Evolutionary conservation across 2,113 vertebrate species (phyloP).

Genomic region (Eolophus roseicapilla): DNA sequence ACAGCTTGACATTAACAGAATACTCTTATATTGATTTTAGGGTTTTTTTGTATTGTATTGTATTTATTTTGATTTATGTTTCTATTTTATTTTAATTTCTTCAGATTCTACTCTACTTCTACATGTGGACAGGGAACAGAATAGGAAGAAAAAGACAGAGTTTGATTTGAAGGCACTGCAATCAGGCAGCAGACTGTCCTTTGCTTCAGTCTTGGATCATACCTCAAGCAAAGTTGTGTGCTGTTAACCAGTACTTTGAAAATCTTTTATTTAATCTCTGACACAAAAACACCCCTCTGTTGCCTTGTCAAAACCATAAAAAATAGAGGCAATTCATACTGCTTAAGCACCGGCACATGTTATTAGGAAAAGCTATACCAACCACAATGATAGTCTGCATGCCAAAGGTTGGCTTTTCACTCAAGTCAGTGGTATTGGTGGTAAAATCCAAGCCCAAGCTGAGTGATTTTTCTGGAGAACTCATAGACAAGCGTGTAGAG

Average conservation of each 20-base stretch:
- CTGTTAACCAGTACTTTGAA: neutral
- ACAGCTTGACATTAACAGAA: neutral
- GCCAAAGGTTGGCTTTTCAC: neutral
- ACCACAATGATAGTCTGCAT: slow-evolving; percentile 10
- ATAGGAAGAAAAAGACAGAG: neutral
- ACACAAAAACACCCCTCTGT: neutral
- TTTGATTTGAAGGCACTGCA: neutral
- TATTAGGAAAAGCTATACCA: slow-evolving; percentile 22
- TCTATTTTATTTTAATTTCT: neutral
- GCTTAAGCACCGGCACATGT: neutral
- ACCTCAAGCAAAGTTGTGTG: neutral
- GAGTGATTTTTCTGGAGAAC: slow-evolving; percentile 13
- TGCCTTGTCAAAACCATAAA: neutral
- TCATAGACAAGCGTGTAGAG: neutral
- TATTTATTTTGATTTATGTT: neutral
- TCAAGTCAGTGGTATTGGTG: slow-evolving; percentile 29
- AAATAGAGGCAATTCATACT: neutral
- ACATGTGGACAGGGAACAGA: neutral
- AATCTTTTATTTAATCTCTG: neutral
- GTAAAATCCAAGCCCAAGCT: slow-evolving; percentile 20
- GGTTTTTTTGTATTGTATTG: neutral
- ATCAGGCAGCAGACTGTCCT: neutral
- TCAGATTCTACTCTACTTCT: neutral
- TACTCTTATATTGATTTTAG: neutral
- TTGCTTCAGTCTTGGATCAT: neutral